phyloP scores from a whole-genome alignment of 2,797 vertebrate species.

The Aphelocoma californica region DNA sequence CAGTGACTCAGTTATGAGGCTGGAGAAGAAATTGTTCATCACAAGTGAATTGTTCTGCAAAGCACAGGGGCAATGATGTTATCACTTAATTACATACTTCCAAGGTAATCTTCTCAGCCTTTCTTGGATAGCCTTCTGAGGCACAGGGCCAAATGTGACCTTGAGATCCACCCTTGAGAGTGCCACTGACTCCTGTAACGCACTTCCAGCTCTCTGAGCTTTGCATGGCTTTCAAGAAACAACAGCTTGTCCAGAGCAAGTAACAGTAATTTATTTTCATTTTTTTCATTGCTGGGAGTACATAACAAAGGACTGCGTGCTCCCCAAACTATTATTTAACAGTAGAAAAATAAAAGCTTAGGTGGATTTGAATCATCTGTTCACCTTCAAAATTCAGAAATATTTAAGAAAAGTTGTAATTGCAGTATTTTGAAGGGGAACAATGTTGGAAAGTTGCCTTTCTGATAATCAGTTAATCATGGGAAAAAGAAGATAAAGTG shows the following conservation, averaged over 20 bases:
- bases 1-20: neutral
- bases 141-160: neutral
- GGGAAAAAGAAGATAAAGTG: neutral
- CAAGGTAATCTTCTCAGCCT: neutral
- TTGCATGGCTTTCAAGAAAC: neutral
- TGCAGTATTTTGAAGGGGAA: neutral
- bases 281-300: neutral
- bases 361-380: neutral
- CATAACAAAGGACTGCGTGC: neutral
- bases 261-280: neutral
- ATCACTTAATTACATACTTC: slow-evolving; percentile 14
- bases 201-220: neutral
- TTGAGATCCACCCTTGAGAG: neutral
- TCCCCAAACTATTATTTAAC: neutral
- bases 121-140: neutral
- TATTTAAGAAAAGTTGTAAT: neutral
- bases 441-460: neutral
- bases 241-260: neutral
- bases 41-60: neutral
- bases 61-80: neutral
- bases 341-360: neutral
- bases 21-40: neutral
- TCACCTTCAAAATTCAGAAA: neutral
- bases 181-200: neutral
- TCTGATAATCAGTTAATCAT: neutral